These are phyloP conservation scores for Zaprionus nigranus DNA, from an alignment of 1,140 invertebrate species.

Conservation along the genomic window DNA sequence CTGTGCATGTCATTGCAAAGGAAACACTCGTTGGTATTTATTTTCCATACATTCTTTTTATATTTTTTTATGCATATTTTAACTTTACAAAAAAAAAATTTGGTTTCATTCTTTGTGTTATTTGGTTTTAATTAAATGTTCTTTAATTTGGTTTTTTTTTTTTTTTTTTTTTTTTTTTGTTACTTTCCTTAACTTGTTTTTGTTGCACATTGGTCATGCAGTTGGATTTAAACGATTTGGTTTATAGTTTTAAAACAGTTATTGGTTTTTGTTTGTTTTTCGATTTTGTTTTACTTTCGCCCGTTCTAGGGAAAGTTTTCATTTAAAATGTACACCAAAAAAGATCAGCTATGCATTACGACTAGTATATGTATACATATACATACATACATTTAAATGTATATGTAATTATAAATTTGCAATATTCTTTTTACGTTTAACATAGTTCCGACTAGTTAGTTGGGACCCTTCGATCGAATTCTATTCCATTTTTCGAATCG, in stretches of 20 bases:
- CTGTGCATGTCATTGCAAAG: background rate
- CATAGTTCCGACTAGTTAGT: conserved; percentile 12
- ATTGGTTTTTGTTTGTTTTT: conserved; percentile 30
- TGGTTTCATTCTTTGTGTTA: conserved; percentile 33
- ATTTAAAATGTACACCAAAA: conserved; percentile 77
- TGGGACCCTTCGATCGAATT: background rate
- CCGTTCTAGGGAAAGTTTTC: conserved; percentile 48
- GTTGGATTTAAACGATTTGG: conserved; percentile 55
- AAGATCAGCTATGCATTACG: conserved; percentile 69
- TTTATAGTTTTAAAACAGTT: conserved; percentile 57
- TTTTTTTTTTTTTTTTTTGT: background rate
- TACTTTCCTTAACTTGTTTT: conserved; percentile 16
- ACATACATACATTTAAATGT: conserved; percentile 31
- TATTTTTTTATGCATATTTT: conserved; percentile 75
- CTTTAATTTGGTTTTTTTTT: conserved; percentile 5
- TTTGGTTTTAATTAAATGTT: conserved; percentile 57
- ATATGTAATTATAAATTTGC: conserved; percentile 47
- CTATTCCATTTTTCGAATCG: background rate
- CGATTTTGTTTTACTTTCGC: conserved; percentile 26
- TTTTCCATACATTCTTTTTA: conserved; percentile 45
- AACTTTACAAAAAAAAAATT: conserved; percentile 75
- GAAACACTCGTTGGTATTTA: conserved; percentile 24
- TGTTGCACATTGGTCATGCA: conserved; percentile 53
- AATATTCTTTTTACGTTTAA: conserved; percentile 30
- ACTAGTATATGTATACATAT: conserved; percentile 50